These are phyloP conservation scores for Pipistrellus nathusii DNA, from an alignment of 2,797 vertebrate genomes.

Conservation along the genomic window DNA sequence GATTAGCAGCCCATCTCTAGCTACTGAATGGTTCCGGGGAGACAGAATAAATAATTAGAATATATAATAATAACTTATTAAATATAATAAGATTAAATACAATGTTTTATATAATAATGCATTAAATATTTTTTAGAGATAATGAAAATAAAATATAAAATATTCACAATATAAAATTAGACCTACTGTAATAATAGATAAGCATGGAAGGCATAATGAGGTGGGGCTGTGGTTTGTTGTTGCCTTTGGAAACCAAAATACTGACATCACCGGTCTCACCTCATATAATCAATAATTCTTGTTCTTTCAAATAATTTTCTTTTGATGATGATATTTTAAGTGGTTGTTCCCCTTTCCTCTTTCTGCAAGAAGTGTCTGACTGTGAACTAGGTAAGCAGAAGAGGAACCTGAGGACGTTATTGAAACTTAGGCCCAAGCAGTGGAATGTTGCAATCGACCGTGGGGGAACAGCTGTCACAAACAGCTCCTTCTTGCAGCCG, in stretches of 20 bases:
- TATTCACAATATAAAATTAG: background rate
- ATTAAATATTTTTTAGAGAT: background rate
- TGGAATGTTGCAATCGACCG: background rate
- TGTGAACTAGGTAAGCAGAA: constrained; percentile 15
- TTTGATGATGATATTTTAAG: constrained; percentile 60
- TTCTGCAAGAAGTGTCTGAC: constrained; percentile 24
- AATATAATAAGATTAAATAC: background rate
- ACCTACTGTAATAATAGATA: background rate
- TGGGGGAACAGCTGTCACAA: constrained; percentile 35
- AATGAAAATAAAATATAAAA: background rate
- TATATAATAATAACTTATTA: background rate
- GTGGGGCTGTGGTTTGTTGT: background rate
- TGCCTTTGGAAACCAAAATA: background rate
- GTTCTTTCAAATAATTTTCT: constrained; percentile 54
- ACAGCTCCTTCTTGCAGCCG: constrained; percentile 50
- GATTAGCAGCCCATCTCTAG: background rate
- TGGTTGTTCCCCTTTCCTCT: constrained; percentile 38
- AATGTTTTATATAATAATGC: background rate
- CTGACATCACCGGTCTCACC: background rate
- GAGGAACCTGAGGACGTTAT: background rate
- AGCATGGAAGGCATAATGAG: background rate
- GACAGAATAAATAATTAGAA: constrained; percentile 44
- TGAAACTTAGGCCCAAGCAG: background rate
- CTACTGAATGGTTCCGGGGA: background rate
- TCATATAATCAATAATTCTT: background rate